Base-by-base conservation (phyloP, 1,140 invertebrate species). In the Nomia melanderi region DNA sequence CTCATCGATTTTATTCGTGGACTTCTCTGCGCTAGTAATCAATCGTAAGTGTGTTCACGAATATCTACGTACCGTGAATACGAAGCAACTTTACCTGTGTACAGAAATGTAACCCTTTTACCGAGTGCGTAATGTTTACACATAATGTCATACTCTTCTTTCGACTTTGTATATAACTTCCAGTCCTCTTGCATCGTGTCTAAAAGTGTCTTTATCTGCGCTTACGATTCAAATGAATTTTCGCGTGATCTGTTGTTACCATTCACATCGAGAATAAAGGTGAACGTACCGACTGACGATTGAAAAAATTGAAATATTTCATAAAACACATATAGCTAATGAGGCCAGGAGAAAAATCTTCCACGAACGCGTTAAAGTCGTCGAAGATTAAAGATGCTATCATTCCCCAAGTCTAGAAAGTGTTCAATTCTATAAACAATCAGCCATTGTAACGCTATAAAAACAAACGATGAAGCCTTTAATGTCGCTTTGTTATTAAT, bases 231-330 rank as follows among this genome's bases (percentile, higher is more conserved):
- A 39, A 14, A 23, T 65, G 54, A 33, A 33, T 62, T 7, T 1
- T 29, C 1, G 25, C 20, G 12, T 20, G 3, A 56, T 23, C 14
- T 14, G 41, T 25, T 14, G 5, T 60, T 33, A 25, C 14, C 0
- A 29, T 29, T 41, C 23, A 11, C 6, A 14, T 9, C 0, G 5
- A 17, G 17, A 11, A 23, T 12, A 23, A 20, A 20, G 4, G 1
- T n/a, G 9, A 29, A 73, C 63, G 8, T 81, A 87, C 85, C 81
- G 87, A 78, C 0, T 66, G 54, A 44, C 44, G 56, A 47, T 88
- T 83, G 23, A 82, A 79, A 7, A 86, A 88, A 73, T 88, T 88
- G 29, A 81, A 63, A 33, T 82, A 83, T 77, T 87, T 88, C 5
- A 65, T 23, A 7, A 83, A 14, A 25, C 83, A 84, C 77, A 86